A percentile compares a stretch with the other conserved stretches of the same genome.
Conservation (phyloP, 2,888 invertebrate species). For the Tuberolachnus salignus region DNA sequence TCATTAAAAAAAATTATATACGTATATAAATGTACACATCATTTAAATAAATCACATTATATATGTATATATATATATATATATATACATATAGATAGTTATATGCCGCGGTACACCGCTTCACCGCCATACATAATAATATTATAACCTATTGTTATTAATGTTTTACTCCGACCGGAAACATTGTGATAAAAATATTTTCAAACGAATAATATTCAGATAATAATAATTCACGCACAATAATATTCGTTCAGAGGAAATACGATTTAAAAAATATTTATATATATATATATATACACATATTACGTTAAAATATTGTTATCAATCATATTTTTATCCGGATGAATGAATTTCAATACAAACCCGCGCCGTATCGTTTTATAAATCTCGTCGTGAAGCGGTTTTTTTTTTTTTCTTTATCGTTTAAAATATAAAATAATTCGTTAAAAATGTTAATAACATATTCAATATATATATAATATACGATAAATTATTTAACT, state of each 20-base stretch:
- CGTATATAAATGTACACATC: no score
- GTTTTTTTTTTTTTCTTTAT: not conserved
- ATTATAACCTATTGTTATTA: conserved; percentile 27
- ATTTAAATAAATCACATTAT: no score
- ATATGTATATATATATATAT: not conserved
- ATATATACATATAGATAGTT: conserved; percentile 9
- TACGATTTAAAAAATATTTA: conserved; percentile 8
- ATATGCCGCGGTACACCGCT: not conserved
- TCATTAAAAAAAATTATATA: conserved; percentile 2
- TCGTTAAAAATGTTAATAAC: no score
- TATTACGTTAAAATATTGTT: not conserved
- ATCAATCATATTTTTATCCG: not conserved
- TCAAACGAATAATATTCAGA: conserved; percentile 30
- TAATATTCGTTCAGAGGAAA: conserved; percentile 22
- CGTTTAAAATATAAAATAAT: not conserved
- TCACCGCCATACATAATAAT: not conserved
- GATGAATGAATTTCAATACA: not conserved
- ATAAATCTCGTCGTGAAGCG: no score
- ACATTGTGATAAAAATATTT: conserved; percentile 38
- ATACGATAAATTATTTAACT: no score
- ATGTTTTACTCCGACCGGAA: conserved; percentile 45
- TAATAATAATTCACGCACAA: not conserved
- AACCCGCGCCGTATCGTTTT: no score
- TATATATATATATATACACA: not conserved
- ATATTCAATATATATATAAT: no score